These are phyloP conservation scores for Euthynnus affinis DNA, from an alignment of 2,797 vertebrate genomes.

Conservation along the genomic window DNA sequence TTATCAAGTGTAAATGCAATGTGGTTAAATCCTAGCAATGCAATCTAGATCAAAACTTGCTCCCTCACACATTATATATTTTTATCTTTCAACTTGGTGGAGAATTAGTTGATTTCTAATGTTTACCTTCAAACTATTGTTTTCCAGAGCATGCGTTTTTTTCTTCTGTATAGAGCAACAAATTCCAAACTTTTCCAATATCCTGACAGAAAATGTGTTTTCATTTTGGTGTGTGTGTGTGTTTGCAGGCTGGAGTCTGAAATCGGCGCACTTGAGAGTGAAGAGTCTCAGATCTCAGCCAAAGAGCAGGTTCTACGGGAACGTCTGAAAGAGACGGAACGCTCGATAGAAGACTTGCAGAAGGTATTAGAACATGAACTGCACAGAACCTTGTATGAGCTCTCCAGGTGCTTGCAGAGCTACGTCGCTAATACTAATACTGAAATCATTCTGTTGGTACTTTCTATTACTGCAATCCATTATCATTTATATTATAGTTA, in stretches of 20 bases:
- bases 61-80: not conserved
- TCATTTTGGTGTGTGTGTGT: constrained; percentile 32
- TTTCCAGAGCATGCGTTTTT: not conserved
- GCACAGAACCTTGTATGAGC: not conserved
- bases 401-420: not conserved
- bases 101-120: not conserved
- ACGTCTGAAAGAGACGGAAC: constrained; percentile 94
- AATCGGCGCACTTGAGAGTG: constrained; percentile 92
- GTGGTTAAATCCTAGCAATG: not conserved
- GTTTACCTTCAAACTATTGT: not conserved
- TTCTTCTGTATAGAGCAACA: not conserved
- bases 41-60: not conserved
- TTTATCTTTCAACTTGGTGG: not conserved
- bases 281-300: constrained; percentile 97
- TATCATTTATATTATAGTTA: not conserved
- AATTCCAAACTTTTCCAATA: not conserved
- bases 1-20: not conserved
- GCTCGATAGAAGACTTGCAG: constrained; percentile 94
- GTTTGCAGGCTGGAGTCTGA: constrained; percentile 93
- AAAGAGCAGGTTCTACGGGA: constrained; percentile 96
- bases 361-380: constrained; percentile 85
- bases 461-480: not conserved
- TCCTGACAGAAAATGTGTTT: constrained; percentile 5
- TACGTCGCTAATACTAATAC: too few relatives aligned
- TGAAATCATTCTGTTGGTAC: too few relatives aligned